Percentiles rank a stretch among this genome's conserved stretches.
phyloP scores from a whole-genome alignment of 2,113 vertebrate genomes.

The Campylorhamphus procurvoides region DNA sequence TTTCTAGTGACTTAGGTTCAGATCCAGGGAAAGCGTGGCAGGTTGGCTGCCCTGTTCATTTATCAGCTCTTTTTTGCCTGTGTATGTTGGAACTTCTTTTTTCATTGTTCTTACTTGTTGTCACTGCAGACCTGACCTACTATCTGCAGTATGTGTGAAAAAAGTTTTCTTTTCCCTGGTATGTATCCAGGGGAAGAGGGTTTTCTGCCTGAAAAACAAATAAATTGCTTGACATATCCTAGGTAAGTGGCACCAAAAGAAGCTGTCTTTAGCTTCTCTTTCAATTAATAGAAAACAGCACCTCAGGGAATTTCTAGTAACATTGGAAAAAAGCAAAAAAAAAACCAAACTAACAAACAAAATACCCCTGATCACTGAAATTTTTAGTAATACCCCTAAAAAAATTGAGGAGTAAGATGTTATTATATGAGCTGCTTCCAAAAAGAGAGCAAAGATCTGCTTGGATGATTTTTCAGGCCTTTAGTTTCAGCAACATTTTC shows the following conservation, averaged over 20 bases:
- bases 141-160: background rate
- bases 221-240: background rate
- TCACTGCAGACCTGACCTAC: background rate
- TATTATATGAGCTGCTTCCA: background rate
- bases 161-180: background rate
- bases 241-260: background rate
- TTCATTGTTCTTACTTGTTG: background rate
- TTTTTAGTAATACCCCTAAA: background rate
- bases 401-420: background rate
- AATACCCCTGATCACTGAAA: background rate
- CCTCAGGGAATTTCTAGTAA: background rate
- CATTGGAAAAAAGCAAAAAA: background rate
- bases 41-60: background rate
- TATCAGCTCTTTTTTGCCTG: background rate
- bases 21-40: background rate
- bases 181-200: background rate
- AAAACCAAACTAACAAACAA: background rate
- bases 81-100: background rate
- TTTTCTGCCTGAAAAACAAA: conserved; percentile 15
- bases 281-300: conserved; percentile 32
- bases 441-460: background rate
- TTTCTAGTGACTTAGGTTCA: background rate
- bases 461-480: background rate
- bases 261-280: conserved; percentile 8
- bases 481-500: background rate